Evolutionary conservation across 1,140 invertebrate species (phyloP), one percentile per base, ranked within the genome.

Genomic region (Adelges cooleyi): DNA sequence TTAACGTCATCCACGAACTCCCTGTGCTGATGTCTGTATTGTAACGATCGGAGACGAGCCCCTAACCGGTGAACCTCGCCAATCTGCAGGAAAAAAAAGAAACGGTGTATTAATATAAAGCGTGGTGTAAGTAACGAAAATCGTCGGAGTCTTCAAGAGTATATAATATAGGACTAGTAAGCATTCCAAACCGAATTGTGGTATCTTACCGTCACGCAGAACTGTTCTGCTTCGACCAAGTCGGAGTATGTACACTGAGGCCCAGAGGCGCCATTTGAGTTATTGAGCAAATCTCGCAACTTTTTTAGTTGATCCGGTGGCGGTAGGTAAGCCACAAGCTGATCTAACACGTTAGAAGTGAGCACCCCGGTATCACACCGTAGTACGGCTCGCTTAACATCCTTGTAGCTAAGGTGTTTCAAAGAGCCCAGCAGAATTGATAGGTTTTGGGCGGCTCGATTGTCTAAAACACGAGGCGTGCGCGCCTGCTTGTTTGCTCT

Each of bases 401-500:
- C 87, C 17, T 88, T 82, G 70, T 93, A 90, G 1, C 84, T 81
- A 75, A 95, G 82, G 70, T 93, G 89, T 74, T 97, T 97, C 17
- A 97, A 78, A 0, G 89, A 88, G 3, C 93, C 89, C 0, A 97
- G 76, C 6, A 97, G 77, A 71, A 98, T 98, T 13, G 86, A 86
- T n/a, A 98, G 82, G 78, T 95, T 98, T 78, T 98, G 94, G 0
- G 92, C 94, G 1, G 90, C 80, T 78, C 97, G 98, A 5, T 82
- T 80, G 76, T 98, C 94, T 4, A 98, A 75, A 3, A 97, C 92
- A 73, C 89, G 89, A 0, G 96, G 76, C 74, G 94, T 87, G 76
- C 95, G 92, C 3, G 86, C 84, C 75, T n/a, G n/a, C n/a, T n/a
- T n/a, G n/a, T n/a, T n/a, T n/a, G n/a, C n/a, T n/a, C n/a, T n/a